phyloP scores from a whole-genome alignment of 2,113 vertebrate species.

The Ptychochromis oligacanthus region DNA sequence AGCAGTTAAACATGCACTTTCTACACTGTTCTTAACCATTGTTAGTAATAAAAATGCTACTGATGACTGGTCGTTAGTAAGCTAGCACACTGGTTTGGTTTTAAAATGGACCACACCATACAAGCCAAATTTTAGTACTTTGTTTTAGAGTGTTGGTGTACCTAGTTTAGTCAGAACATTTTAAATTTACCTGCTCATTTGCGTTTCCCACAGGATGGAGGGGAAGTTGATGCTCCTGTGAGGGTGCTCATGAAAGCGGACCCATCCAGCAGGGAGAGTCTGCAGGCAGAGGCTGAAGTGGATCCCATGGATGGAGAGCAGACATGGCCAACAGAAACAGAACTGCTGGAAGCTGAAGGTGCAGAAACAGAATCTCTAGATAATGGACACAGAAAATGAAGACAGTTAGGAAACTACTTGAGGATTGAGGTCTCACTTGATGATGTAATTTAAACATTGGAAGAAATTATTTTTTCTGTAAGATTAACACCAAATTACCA shows the following conservation, averaged over 20 bases:
- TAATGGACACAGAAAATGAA: neutral
- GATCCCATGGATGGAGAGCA: constrained; percentile 98
- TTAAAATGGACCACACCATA: fast-evolving
- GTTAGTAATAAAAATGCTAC: neutral
- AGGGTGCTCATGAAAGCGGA: constrained; percentile 91
- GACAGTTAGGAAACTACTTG: neutral
- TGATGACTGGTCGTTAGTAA: neutral
- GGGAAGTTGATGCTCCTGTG: constrained; percentile 78
- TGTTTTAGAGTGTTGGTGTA: neutral
- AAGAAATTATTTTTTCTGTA: too few relatives aligned
- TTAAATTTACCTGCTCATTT: neutral
- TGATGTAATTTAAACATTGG: neutral
- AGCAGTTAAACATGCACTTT: neutral
- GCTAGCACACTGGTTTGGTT: neutral
- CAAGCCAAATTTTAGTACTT: neutral
- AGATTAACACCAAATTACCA: neutral
- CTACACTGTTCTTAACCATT: neutral
- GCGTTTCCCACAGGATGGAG: constrained; percentile 75
- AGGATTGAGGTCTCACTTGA: neutral
- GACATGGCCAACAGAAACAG: constrained; percentile 94
- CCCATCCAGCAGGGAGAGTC: constrained; percentile 82
- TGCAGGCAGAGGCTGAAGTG: constrained; percentile 89
- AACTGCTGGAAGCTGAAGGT: constrained; percentile 93
- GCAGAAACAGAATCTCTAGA: neutral
- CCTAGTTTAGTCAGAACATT: neutral